phyloP scores from a whole-genome alignment of 2,797 vertebrate genomes.

The Notolabrus celidotus region DNA sequence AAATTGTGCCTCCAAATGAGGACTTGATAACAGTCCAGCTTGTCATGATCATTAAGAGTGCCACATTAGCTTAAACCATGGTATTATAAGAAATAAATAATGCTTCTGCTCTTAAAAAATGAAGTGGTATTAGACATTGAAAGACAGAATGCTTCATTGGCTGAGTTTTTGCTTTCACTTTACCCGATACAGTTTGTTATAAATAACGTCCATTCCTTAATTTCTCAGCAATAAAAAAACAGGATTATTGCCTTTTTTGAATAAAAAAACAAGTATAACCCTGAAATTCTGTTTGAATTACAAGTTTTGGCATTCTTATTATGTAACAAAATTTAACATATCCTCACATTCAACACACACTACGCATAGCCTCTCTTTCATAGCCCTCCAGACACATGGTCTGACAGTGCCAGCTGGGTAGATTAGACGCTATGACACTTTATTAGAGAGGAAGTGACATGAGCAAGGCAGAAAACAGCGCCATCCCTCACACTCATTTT shows the following conservation, averaged over 20 bases:
- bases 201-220: too few species aligned
- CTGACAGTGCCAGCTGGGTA: constrained; percentile 61
- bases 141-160: too few species aligned
- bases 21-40: neutral
- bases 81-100: constrained; percentile 1
- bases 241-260: too few species aligned
- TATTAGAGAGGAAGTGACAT: constrained; percentile 71
- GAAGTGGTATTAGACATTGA: too few species aligned
- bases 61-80: neutral
- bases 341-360: constrained; percentile 2
- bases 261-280: neutral
- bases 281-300: neutral
- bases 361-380: constrained; percentile 21
- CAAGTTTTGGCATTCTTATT: neutral
- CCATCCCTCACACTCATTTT: constrained; percentile 8
- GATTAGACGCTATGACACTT: constrained; percentile 69
- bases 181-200: too few species aligned
- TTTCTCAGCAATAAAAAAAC: too few species aligned
- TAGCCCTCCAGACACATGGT: constrained; percentile 36
- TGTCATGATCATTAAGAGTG: neutral
- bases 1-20: neutral
- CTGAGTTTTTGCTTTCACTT: too few species aligned
- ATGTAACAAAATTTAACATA: constrained; percentile 1
- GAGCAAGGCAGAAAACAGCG: constrained; percentile 49
- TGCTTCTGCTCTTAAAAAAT: neutral